phyloP scores from a whole-genome alignment of 2,888 invertebrate genomes.

The Pandemis corylana region DNA sequence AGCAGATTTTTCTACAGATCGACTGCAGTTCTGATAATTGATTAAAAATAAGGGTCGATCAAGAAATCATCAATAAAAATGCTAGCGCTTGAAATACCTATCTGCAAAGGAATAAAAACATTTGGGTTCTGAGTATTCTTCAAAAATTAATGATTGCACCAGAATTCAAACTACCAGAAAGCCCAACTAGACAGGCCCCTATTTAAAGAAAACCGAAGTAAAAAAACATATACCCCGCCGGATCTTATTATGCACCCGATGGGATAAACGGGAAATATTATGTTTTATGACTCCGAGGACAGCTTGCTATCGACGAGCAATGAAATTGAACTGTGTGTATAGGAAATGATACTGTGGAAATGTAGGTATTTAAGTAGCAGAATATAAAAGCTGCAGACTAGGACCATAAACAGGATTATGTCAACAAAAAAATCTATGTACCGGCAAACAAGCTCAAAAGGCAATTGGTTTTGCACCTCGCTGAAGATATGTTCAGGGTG shows the following conservation, averaged over 20 bases:
- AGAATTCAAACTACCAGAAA: not conserved
- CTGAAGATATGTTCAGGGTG: not conserved
- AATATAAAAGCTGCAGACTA: not conserved
- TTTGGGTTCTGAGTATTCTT: not conserved
- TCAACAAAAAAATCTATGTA: not conserved
- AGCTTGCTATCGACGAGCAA: not conserved
- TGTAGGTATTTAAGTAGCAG: not conserved
- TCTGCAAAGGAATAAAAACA: constrained; percentile 18
- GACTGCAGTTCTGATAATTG: not conserved
- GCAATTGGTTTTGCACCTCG: not conserved
- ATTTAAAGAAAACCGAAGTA: not conserved
- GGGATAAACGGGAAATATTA: not conserved
- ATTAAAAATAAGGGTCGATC: not conserved
- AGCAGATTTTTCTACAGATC: not conserved
- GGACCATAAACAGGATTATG: not conserved
- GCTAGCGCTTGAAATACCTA: not conserved
- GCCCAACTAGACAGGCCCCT: too few relatives aligned
- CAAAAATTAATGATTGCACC: not conserved
- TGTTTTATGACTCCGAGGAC: not conserved
- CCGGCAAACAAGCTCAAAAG: not conserved
- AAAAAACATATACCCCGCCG: not conserved
- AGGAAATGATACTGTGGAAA: not conserved
- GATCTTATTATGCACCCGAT: not conserved
- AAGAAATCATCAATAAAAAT: not conserved
- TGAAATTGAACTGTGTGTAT: constrained; percentile 4